phyloP scores from a whole-genome alignment of 2,888 invertebrate genomes.

The Tridacna gigas region DNA sequence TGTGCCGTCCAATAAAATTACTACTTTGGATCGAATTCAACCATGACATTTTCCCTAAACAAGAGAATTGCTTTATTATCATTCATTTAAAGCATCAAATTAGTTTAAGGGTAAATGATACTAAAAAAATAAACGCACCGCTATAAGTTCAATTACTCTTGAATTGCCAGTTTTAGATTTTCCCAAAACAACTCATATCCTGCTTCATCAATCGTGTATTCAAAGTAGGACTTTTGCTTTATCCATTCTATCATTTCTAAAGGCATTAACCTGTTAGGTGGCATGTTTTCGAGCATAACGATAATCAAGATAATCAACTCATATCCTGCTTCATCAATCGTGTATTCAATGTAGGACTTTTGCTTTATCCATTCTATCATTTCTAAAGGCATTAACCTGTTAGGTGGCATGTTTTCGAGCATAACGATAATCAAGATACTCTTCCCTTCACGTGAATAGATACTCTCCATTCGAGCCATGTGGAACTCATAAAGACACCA shows the following conservation, averaged over 20 bases:
- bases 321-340: not conserved
- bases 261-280: not conserved
- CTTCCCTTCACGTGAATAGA: constrained; percentile 36
- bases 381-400: not conserved
- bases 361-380: not conserved
- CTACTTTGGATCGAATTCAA: too few species aligned
- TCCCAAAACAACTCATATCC: not conserved
- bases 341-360: not conserved
- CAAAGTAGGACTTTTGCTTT: not conserved
- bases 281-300: constrained; percentile 20
- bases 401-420: too few species aligned
- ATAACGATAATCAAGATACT: too few species aligned
- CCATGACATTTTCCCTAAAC: too few species aligned
- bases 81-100: too few species aligned
- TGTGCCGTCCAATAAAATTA: too few species aligned
- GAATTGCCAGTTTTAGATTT: not conserved
- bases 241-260: not conserved
- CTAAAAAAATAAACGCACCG: too few species aligned
- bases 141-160: too few species aligned
- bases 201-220: not conserved
- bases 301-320: too few species aligned
- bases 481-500: constrained; percentile 71
- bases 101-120: too few species aligned
- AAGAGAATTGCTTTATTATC: too few species aligned
- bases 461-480: constrained; percentile 64